Conservation (phyloP, 2,888 invertebrate genomes). For the Nematopogon swammerdamellus region DNA sequence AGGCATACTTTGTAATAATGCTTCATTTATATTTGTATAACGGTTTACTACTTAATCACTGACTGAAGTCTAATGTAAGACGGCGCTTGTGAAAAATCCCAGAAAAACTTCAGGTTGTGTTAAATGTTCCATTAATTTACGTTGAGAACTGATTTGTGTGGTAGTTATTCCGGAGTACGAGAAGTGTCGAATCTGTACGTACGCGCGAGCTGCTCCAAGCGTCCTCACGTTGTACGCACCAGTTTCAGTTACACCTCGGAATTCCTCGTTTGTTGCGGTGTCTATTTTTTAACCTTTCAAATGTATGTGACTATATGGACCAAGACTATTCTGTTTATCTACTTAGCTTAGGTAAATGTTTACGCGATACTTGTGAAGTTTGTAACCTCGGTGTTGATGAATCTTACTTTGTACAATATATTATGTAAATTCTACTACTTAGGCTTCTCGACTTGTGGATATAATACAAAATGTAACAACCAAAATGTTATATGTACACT, state of each 20-base stretch:
- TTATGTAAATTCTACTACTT: slow-evolving; percentile 52
- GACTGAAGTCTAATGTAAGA: neutral
- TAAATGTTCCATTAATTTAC: neutral
- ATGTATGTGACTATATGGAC: neutral
- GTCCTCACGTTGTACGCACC: too few species aligned
- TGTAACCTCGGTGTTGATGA: slow-evolving; percentile 25
- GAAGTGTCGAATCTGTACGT: too few species aligned
- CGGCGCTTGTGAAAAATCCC: neutral
- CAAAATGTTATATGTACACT: slow-evolving; percentile 53
- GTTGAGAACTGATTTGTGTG: neutral
- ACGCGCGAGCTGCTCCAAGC: too few species aligned
- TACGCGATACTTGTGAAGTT: slow-evolving; percentile 25
- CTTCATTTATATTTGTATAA: neutral
- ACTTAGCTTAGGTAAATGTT: neutral
- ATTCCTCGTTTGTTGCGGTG: neutral
- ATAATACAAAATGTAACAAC: slow-evolving; percentile 46
- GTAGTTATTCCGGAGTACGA: too few species aligned
- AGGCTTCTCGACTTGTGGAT: slow-evolving; percentile 48
- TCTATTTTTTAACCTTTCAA: neutral
- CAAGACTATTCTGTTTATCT: neutral
- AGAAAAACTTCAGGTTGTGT: neutral
- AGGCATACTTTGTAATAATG: too few species aligned
- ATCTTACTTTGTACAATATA: slow-evolving; percentile 42
- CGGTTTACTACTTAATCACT: neutral
- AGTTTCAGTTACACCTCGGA: too few species aligned